Evolutionary conservation across 2,797 vertebrate genomes (phyloP), one percentile per base, ranked within the genome.

Genomic region (Microctenopoma stevenorrisi): DNA sequence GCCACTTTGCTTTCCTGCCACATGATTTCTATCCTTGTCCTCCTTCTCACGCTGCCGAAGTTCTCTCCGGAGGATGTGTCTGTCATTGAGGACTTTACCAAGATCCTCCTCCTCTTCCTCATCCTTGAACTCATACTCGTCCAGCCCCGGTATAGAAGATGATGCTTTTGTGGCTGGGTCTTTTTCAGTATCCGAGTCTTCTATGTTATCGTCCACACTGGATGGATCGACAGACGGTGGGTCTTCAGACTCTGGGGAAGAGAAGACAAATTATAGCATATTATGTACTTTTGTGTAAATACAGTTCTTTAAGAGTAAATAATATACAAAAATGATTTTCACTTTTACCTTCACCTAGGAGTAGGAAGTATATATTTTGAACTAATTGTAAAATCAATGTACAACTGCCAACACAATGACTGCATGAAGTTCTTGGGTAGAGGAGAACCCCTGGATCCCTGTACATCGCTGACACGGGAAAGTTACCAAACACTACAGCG

Each of bases 41-140:
- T 95, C 91, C 74, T 96, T 95, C 73, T 96, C 96, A 7, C 96
- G 94, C 88, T 96, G 98, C 60, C 94, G 94, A 38, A 95, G 74
- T 7, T 98, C 97, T 86, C 96, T 95, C 82, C 96, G 94, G 70
- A 97, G 95, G 86, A 98, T 94, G 85, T 96, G 96, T 54, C 96
- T 93, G 54, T 97, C 96, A n/a, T 98, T 97, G 1, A 98, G 88
- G 77, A 95, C 96, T 92, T 97, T 98, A 88, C 94, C 96, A 38
- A 98, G 89, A 89, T 98, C 96, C 63, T 94, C 92, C 80, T 94
- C 94, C 40, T 96, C 94, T 18, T 97, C 96, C 64, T 99, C 98
- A 5, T 99, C 98, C 91, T 98, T 99, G 89, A 99, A 99, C 83
- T 99, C 98, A 9, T 99, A 99, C 72, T 99, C 98, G 84, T 99